Conservation (phyloP, 2,797 vertebrate species). For the Epinephelus awoara region DNA sequence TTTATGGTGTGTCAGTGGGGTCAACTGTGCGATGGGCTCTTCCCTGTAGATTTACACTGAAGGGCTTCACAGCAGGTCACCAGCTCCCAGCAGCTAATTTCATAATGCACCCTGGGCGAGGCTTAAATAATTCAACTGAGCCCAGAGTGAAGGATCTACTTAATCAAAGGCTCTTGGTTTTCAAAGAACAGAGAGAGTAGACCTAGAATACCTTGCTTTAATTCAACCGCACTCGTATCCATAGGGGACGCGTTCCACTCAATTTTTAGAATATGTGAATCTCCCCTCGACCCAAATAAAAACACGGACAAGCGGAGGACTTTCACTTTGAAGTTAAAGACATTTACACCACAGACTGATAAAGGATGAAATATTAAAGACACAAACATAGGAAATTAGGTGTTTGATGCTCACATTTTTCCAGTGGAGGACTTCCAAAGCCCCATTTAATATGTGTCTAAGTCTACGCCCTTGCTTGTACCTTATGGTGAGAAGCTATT, state of each 20-base stretch:
- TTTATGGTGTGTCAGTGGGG: conserved; percentile 72
- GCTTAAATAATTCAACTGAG: conserved; percentile 77
- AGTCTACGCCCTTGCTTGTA: not conserved
- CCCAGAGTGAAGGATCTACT: conserved; percentile 69
- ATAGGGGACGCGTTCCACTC: too few relatives aligned
- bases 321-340: too few relatives aligned
- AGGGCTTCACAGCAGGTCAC: conserved; percentile 70
- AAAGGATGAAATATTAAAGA: too few relatives aligned
- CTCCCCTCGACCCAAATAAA: too few relatives aligned
- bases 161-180: conserved; percentile 73
- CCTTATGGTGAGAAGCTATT: conserved; percentile 19
- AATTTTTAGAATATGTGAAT: too few relatives aligned
- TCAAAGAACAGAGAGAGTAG: conserved; percentile 50
- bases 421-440: too few relatives aligned
- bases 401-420: too few relatives aligned
- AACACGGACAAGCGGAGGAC: too few relatives aligned
- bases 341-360: too few relatives aligned
- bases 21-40: conserved; percentile 71
- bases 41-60: conserved; percentile 74
- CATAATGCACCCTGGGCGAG: conserved; percentile 80
- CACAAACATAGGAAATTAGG: too few relatives aligned
- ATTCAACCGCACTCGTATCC: conserved; percentile 20
- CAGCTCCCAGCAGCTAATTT: conserved; percentile 78
- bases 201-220: conserved; percentile 30
- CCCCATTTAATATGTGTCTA: too few relatives aligned